Percentiles rank a stretch among this genome's conserved stretches.
Evolutionary conservation across 2,113 vertebrate species (phyloP).

Genomic region (Nothocercus julius): DNA sequence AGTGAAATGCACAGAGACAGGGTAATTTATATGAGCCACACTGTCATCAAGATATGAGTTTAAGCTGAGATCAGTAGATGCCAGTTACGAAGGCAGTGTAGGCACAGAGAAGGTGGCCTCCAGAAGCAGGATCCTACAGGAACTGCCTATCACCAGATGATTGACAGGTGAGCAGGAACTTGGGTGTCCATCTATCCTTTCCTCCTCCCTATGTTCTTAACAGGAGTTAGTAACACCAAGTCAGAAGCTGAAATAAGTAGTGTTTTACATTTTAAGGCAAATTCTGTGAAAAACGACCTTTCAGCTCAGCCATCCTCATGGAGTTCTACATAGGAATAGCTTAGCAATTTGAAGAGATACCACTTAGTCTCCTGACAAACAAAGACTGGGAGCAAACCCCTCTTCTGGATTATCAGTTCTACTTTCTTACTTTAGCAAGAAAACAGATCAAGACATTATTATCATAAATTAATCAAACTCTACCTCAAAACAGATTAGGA

Average conservation of each 20-base stretch:
- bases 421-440: neutral
- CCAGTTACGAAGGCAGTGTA: neutral
- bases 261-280: neutral
- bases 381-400: neutral
- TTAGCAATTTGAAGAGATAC: neutral
- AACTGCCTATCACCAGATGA: neutral
- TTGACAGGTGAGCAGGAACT: neutral
- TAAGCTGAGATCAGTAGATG: accelerated
- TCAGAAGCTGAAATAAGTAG: neutral
- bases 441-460: neutral
- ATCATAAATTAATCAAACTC: neutral
- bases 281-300: neutral
- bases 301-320: neutral
- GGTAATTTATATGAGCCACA: neutral
- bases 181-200: neutral
- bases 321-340: neutral
- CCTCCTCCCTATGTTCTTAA: neutral
- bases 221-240: neutral
- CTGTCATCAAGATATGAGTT: neutral
- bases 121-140: neutral
- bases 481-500: neutral
- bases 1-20: neutral
- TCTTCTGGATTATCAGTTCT: neutral
- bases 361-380: neutral
- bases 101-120: accelerated